A percentile compares a stretch with the other conserved stretches of the same genome.
Conservation (phyloP, 92 coral and sea anemone species). For the Parazoanthus atlanticus region DNA sequence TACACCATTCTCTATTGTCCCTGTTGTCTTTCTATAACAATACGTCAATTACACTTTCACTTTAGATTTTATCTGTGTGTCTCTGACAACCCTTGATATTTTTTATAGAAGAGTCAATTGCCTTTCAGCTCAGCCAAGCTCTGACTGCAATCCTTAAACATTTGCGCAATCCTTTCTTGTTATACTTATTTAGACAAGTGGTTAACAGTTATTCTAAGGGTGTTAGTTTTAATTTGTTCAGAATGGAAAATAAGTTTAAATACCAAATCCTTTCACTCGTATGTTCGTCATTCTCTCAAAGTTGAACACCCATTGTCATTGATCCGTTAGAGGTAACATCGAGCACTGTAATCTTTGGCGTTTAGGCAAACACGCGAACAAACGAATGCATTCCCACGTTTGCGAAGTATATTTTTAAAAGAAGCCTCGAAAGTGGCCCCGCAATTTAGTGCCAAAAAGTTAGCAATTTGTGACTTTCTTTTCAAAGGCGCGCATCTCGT, state of each 20-base stretch:
- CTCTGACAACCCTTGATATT: neutral
- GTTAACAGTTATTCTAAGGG: neutral
- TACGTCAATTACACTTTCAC: neutral
- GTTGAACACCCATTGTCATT: neutral
- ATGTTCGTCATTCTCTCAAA: neutral
- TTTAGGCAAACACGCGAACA: neutral
- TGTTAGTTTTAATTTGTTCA: neutral
- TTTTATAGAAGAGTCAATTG: neutral
- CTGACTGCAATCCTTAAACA: neutral
- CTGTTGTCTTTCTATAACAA: slow-evolving; percentile 3
- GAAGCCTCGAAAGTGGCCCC: neutral
- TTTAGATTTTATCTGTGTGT: slow-evolving; percentile 18
- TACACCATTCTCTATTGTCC: neutral
- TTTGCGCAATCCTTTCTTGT: neutral
- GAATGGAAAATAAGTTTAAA: no score
- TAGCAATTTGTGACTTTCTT: neutral
- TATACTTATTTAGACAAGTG: neutral
- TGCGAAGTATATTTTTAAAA: no score
- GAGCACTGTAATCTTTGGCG: neutral
- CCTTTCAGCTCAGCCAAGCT: neutral
- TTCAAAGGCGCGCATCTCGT: neutral
- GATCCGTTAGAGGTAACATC: neutral
- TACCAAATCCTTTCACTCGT: neutral
- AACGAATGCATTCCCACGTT: no score
- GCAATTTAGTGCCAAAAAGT: neutral